These are phyloP conservation scores for Parnassius smintheus DNA, from an alignment of 2,888 invertebrate genomes.

Conservation along the genomic window DNA sequence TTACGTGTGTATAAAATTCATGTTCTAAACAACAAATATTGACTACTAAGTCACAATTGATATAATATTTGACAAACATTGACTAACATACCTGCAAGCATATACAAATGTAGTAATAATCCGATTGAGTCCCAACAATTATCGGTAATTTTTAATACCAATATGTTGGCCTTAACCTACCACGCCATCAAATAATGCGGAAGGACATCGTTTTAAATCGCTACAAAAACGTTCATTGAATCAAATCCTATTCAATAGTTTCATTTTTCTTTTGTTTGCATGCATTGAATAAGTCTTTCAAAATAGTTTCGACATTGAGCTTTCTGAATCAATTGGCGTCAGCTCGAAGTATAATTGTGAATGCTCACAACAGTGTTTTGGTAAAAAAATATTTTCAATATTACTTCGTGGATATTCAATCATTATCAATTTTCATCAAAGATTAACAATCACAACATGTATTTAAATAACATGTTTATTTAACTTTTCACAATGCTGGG, in stretches of 20 bases:
- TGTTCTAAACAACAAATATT: no score
- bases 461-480: no score
- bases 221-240: constrained; percentile 22
- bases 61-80: no score
- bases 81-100: no score
- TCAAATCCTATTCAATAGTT: constrained; percentile 10
- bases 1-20: no score
- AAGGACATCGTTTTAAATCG: constrained; percentile 24
- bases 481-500: no score
- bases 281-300: constrained; percentile 15
- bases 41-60: no score
- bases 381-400: no score
- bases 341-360: constrained; percentile 5
- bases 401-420: no score
- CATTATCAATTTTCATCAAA: no score
- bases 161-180: constrained; percentile 24
- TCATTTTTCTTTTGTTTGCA: constrained; percentile 14
- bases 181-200: constrained; percentile 25
- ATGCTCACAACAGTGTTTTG: constrained; percentile 27
- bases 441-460: no score
- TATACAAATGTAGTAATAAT: constrained; percentile 12
- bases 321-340: constrained; percentile 11
- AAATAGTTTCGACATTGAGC: constrained; percentile 20
- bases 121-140: constrained; percentile 17
- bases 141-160: constrained; percentile 14